These are phyloP conservation scores for Forbesichthys papilliferus DNA, from an alignment of 2,113 vertebrate species.

Conservation along the genomic window DNA sequence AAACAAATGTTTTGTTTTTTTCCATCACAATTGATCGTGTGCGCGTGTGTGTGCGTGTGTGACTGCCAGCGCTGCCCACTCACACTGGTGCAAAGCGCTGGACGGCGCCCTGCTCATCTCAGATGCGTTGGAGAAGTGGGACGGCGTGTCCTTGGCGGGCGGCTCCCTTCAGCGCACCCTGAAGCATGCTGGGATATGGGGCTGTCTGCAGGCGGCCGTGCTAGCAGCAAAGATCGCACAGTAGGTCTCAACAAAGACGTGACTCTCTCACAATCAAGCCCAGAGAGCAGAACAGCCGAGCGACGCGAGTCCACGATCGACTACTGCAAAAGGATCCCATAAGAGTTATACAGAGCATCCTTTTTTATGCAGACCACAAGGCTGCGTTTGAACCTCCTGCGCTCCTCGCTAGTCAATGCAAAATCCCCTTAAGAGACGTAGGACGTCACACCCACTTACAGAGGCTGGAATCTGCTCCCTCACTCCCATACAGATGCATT, in stretches of 20 bases:
- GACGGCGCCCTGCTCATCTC: constrained; percentile 81
- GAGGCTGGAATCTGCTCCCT: too few species aligned
- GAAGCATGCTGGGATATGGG: constrained; percentile 86
- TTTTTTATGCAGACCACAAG: too few species aligned
- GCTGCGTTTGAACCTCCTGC: too few species aligned
- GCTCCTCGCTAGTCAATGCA: too few species aligned
- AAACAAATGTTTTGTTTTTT: too few species aligned
- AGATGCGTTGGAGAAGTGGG: constrained; percentile 83
- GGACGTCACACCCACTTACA: too few species aligned
- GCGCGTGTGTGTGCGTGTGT: constrained; percentile 19
- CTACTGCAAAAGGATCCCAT: too few species aligned
- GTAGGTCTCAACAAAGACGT: constrained; percentile 74
- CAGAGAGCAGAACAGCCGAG: too few species aligned
- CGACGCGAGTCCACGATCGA: too few species aligned
- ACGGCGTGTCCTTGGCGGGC: constrained; percentile 68
- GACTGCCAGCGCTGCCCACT: constrained; percentile 82
- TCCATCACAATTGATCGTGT: neutral
- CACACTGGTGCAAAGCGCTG: constrained; percentile 87
- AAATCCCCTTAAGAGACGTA: too few species aligned
- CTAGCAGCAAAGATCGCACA: constrained; percentile 91
- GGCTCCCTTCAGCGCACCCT: constrained; percentile 81
- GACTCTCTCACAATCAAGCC: neutral
- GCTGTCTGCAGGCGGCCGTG: constrained; percentile 88
- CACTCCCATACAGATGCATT: neutral
- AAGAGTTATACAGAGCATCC: too few species aligned